Evolutionary conservation across 2,888 invertebrate species (phyloP).

Genomic region (Digitonthophagus gazella): DNA sequence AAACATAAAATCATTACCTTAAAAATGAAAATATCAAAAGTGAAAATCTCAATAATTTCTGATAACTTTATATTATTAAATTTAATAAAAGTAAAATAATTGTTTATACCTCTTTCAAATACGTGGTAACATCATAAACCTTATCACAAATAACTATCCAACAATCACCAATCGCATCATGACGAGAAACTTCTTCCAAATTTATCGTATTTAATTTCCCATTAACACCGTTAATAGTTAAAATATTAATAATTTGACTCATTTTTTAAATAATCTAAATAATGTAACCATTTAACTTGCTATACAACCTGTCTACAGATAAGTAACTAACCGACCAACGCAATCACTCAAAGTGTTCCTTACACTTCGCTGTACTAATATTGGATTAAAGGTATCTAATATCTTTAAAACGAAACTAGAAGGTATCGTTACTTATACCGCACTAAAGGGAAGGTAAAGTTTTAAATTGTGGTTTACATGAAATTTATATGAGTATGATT

Average conservation of each 20-base stretch:
- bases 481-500: too few species aligned
- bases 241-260: neutral
- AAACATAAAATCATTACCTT: too few species aligned
- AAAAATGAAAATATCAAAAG: too few species aligned
- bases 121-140: slow-evolving; percentile 78
- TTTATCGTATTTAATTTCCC: slow-evolving; percentile 52
- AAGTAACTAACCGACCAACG: too few species aligned
- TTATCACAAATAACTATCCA: slow-evolving; percentile 85
- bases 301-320: neutral
- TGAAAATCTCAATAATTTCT: too few species aligned
- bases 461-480: neutral
- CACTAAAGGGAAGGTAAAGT: neutral
- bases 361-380: too few species aligned
- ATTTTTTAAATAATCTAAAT: neutral
- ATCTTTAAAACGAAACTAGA: neutral
- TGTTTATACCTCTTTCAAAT: slow-evolving; percentile 62
- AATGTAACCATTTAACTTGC: too few species aligned
- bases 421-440: neutral
- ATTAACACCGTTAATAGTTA: neutral
- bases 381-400: neutral
- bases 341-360: too few species aligned
- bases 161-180: slow-evolving; percentile 71
- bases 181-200: slow-evolving; percentile 72
- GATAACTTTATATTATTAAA: too few species aligned
- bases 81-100: too few species aligned